Evolutionary conservation across 1,140 invertebrate species (phyloP), one percentile per base, ranked within the genome.

Genomic region (Paramacrobiotus metropolitanus): DNA sequence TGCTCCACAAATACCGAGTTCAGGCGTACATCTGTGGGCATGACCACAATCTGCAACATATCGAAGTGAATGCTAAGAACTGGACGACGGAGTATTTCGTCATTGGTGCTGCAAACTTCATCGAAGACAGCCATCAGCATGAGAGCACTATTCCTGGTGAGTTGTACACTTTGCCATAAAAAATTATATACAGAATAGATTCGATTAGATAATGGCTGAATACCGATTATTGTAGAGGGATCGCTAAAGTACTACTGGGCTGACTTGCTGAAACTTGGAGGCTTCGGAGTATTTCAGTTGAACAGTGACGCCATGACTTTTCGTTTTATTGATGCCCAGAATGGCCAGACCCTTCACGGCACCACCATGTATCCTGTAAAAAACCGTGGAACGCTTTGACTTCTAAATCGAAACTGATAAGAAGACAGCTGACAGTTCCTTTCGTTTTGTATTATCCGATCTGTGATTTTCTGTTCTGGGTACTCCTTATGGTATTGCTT

Each of bases 11-110:
- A 48, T 75, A 76, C 66, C 64, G 69, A 29, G 76, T 74, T 1
- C 71, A 69, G 34, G 76, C 74, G 18, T 77, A 78, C 65, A 65
- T 78, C 29, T 69, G 67, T 64, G 76, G 76, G 21, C 77, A 78
- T 66, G 77, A 78, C 63, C 76, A 78, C 66, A 73, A 72, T 64
- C 63, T 74, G 15, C 73, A 75, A 67, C 71, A 72, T 64, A 66
- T 73, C 15, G 61, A 66, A 30, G 61, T 59, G 24, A 61, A 59
- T 3, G 60, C 65, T 29, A 29, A 64, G 29, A 66, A 65, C 29
- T 29, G 64, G 21, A 68, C 63, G 3, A 64, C 74, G 20, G 68
- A 75, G 48, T 74, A 72, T 45, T 70, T 74, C 64, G 67, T 74
- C 1, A 68, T 66, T 31, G 74, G 74, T 28, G 68, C 70, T 15